Evolutionary conservation across 2,797 vertebrate species (phyloP).

Genomic region (Perdix hodgsoniae): DNA sequence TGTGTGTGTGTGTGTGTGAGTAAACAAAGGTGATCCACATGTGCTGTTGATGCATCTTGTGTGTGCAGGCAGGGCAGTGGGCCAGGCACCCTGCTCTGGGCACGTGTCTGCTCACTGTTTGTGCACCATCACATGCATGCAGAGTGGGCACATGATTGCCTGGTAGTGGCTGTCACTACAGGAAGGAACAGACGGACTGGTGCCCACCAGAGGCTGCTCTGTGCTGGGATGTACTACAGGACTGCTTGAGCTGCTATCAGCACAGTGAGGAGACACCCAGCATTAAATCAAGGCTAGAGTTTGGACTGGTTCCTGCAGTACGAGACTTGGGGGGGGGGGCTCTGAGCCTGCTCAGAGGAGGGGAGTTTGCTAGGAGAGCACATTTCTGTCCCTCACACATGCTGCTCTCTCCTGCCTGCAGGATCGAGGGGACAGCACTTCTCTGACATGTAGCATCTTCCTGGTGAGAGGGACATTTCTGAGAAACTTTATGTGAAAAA

Average conservation of each 20-base stretch:
- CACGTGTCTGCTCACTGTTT: neutral
- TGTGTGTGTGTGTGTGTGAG: too few species aligned
- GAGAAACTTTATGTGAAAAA: neutral
- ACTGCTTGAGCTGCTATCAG: neutral
- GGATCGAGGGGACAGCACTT: accelerated
- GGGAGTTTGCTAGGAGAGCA: neutral
- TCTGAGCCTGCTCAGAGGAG: neutral
- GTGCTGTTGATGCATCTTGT: neutral
- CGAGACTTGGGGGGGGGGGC: neutral
- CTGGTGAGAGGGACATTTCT: neutral
- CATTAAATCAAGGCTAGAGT: neutral
- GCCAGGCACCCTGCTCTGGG: neutral
- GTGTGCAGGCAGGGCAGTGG: accelerated
- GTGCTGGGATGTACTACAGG: neutral
- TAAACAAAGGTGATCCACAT: accelerated
- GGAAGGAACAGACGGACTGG: neutral
- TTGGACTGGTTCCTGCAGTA: neutral
- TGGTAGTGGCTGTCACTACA: neutral
- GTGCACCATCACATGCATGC: neutral
- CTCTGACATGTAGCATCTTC: accelerated
- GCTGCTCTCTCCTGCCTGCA: neutral
- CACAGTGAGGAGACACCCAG: accelerated
- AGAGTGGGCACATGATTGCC: neutral
- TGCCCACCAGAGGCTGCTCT: neutral
- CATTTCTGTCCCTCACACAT: neutral